A percentile compares a stretch with the other conserved stretches of the same genome.
phyloP scores from a whole-genome alignment of 2,113 vertebrate genomes.

The Pandion haliaetus region DNA sequence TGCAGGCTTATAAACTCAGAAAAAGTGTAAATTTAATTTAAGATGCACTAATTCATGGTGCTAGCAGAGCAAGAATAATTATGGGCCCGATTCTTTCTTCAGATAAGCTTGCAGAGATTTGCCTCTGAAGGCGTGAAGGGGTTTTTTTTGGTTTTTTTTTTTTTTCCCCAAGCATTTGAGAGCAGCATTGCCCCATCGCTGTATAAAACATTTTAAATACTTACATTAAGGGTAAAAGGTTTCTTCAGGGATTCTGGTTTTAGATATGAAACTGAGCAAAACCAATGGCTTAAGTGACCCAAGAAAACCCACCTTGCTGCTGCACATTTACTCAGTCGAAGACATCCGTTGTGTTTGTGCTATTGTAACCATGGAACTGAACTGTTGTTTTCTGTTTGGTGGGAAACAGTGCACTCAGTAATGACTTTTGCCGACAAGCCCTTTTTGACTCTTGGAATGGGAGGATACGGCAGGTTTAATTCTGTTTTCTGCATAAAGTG shows the following conservation, averaged over 20 bases:
- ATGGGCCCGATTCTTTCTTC: neutral
- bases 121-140: neutral
- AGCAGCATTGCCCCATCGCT: neutral
- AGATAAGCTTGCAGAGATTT: neutral
- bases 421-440: neutral
- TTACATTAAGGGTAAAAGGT: neutral
- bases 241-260: neutral
- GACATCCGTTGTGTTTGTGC: neutral
- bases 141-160: too few relatives aligned
- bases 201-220: neutral
- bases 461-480: neutral
- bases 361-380: neutral
- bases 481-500: neutral
- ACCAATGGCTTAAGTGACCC: neutral
- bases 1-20: neutral
- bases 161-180: neutral
- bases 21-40: neutral
- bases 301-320: neutral
- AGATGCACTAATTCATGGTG: neutral
- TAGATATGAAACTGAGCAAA: neutral
- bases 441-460: neutral
- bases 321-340: neutral
- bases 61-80: neutral
- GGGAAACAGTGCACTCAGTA: neutral
- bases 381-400: neutral